A percentile compares a stretch with the other conserved stretches of the same genome.
Evolutionary conservation across 2,113 vertebrate species (phyloP).

Genomic region (Burhinus bistriatus): DNA sequence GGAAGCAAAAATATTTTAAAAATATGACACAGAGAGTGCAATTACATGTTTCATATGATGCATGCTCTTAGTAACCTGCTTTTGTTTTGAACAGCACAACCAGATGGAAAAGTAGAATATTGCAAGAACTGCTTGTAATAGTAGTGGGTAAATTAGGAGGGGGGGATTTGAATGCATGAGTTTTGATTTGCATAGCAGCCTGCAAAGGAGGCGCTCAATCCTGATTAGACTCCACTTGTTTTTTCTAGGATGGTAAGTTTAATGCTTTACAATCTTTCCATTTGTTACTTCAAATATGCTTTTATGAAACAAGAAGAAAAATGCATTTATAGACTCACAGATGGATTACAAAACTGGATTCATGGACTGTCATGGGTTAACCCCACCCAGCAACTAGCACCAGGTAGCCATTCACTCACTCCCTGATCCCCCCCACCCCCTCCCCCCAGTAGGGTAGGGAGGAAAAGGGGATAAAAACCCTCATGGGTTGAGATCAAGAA

Average conservation of each 20-base stretch:
- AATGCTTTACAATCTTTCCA: not conserved
- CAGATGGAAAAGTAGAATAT: not conserved
- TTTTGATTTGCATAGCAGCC: not conserved
- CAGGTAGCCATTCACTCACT: too few relatives aligned
- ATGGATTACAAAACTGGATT: not conserved
- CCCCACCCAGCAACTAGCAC: too few relatives aligned
- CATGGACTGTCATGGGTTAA: not conserved
- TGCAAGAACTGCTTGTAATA: not conserved
- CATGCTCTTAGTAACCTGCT: not conserved
- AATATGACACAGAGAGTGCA: not conserved
- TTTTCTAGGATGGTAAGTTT: not conserved
- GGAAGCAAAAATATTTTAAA: not conserved
- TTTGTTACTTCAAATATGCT: not conserved
- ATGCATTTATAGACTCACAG: rapidly evolving
- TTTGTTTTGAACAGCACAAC: not conserved
- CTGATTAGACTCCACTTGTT: not conserved
- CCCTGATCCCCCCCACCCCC: too few relatives aligned
- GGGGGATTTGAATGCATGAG: not conserved
- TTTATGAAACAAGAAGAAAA: not conserved
- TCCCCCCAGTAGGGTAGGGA: too few relatives aligned
- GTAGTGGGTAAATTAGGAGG: not conserved
- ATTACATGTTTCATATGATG: not conserved
- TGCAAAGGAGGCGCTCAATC: not conserved
- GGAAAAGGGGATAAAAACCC: too few relatives aligned
- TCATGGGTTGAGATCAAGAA: too few relatives aligned